A percentile compares a stretch with the other conserved stretches of the same genome.
Conservation (phyloP, 1,140 invertebrate species). For the Eupeodes corollae region DNA sequence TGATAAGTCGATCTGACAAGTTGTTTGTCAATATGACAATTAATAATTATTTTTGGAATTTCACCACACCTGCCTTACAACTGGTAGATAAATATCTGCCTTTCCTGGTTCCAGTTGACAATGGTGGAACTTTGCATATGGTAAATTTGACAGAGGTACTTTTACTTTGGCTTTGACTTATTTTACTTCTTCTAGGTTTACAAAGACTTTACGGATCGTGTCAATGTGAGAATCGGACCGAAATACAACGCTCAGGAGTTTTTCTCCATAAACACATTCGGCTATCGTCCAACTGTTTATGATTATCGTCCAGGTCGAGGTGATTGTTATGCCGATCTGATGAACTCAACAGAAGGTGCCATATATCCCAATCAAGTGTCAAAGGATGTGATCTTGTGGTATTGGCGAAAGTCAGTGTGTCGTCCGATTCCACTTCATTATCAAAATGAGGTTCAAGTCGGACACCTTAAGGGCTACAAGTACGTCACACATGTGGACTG, state of each 20-base stretch:
- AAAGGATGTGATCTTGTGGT: constrained; percentile 37
- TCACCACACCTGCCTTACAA: constrained; percentile 40
- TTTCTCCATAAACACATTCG: background rate
- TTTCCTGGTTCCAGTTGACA: constrained; percentile 43
- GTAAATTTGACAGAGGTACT: constrained; percentile 26
- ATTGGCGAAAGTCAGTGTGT: constrained; percentile 48
- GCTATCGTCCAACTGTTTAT: constrained; percentile 33
- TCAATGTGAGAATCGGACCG: constrained; percentile 17
- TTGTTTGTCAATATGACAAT: constrained; percentile 41
- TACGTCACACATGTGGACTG: constrained; percentile 1
- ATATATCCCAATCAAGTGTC: background rate
- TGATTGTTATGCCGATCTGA: background rate
- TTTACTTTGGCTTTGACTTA: background rate
- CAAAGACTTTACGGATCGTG: background rate
- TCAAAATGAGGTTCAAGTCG: constrained; percentile 12
- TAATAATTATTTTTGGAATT: constrained; percentile 48
- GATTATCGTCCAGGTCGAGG: constrained; percentile 36
- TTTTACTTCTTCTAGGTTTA: background rate
- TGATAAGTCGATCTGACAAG: constrained; percentile 34
- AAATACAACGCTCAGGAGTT: background rate
- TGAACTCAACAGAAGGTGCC: constrained; percentile 1
- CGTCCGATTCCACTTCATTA: constrained; percentile 42
- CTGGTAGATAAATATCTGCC: constrained; percentile 38
- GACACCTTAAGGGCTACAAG: constrained; percentile 1
- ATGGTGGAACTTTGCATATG: constrained; percentile 44